These are phyloP conservation scores for Steatornis caripensis DNA, from an alignment of 2,113 vertebrate genomes.

Conservation along the genomic window DNA sequence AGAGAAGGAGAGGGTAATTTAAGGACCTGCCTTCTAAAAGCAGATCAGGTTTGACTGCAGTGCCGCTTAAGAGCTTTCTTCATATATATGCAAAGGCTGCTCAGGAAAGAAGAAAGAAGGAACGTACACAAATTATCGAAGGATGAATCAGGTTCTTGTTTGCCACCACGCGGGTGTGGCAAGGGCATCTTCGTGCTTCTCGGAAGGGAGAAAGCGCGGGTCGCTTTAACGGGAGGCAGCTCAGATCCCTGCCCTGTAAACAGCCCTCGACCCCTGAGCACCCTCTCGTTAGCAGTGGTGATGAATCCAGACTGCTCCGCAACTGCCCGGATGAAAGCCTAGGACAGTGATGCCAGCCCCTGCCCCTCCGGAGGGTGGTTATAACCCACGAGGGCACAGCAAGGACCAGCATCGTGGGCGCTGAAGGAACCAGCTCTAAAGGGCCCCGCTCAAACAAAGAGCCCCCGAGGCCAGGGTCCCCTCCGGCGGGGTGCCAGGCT, in stretches of 20 bases:
- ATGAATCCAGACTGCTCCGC: not conserved
- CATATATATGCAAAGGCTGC: constrained; percentile 37
- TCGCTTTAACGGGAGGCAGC: not conserved
- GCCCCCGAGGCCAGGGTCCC: not conserved
- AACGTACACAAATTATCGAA: constrained; percentile 6
- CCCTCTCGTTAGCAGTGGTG: not conserved
- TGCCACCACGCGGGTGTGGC: not conserved
- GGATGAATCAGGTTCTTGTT: constrained; percentile 21
- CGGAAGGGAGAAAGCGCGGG: not conserved
- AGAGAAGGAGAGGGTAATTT: constrained; percentile 41
- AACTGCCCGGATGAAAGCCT: not conserved
- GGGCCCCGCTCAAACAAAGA: not conserved
- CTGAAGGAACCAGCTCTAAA: not conserved
- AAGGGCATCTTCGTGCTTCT: not conserved
- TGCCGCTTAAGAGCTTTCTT: constrained; percentile 9
- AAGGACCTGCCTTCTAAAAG: constrained; percentile 59
- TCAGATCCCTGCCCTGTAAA: not conserved
- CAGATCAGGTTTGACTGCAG: constrained; percentile 62
- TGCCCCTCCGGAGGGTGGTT: not conserved
- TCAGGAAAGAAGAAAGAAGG: not conserved
- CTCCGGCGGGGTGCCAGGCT: not conserved
- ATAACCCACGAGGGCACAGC: not conserved
- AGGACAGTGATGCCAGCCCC: not conserved
- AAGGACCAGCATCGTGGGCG: not conserved
- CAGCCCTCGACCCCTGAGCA: not conserved